Base-by-base conservation (phyloP, 2,888 invertebrate genomes). In the Dexiosoma caninum region DNA sequence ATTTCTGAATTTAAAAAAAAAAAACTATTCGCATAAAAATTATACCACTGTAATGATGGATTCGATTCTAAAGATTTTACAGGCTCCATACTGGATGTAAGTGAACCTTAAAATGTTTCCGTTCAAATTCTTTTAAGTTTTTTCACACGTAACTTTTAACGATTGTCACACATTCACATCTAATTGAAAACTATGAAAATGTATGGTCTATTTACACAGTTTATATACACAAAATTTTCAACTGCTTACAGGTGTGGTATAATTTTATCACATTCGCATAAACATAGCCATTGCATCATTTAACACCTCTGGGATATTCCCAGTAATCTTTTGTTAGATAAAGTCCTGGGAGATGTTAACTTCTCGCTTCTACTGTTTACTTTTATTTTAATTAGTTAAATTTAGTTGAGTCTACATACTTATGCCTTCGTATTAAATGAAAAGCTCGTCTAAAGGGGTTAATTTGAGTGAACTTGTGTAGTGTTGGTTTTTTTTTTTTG, bases 241-340 rank as follows among this genome's bases (percentile, higher is more conserved):
- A 44, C 16, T 23, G 10, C 27, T 42, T 55, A 19, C 46, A 69
- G 80, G 64, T 69, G 81, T 57, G 77, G 59, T 42, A 49, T 6
- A 49, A 37, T 27, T 77, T 69, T 67, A 35, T 35, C 71, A 55
- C 51, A 51, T 49, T 71, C 42, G 64, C 62, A 1, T 8, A 32
- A 49, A 72, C 53, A 67, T 35, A 40, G 19, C 53, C 57, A 69
- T 69, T 69, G 69, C 81, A 42, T 77, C 23, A 44, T 59, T 69
- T 66, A 69, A 59, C 64, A 70, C 81, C 72, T 77, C 32, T n/a
- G 81, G 81, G 81, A 81, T 64, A 35, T 51, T 40, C n/a, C 0
- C 7, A n/a, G 55, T 81, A 77, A 77, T 77, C 69, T 81, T 72
- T 64, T 51, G 62, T 35, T 64, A 55, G 37, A 60, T 57, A 62